Base-by-base conservation (phyloP, 2,113 vertebrate species). In the Setophaga coronata region DNA sequence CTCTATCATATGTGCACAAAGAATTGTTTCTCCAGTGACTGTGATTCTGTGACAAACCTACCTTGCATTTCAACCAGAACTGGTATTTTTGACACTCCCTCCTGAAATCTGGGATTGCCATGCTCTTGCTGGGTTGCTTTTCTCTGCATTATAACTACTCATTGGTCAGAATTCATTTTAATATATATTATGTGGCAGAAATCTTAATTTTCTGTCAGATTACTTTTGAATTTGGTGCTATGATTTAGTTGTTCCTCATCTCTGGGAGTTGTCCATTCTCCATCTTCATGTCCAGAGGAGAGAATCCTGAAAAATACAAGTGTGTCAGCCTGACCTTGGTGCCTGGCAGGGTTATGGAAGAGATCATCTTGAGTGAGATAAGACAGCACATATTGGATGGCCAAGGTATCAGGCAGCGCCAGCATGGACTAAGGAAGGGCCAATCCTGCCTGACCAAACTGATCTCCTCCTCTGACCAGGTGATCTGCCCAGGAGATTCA, bases 401-500 rank as follows among this genome's bases (percentile, higher is more conserved):
- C 26, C 36, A 58, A 65, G 15, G 12, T 8, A 13, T 51, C 43
- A 65, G 33, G 8, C 12, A 17, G 36, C 33, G 34, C 29, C 50
- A 50, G 21, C 18, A 50, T 5, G 12, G 9, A 1, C 4, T 72
- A 3, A 50, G 33, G 31, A 50, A 6, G 13, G 4, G 6, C 21
- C 51, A 18, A 7, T 43, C 36, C 60, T 51, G 6, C 7, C 43
- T 66, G 36, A 10, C 14, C 14, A 57, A 33, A 4, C 7, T 43
- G 33, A 14, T 43, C 33, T 73, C 26, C 21, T 34, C 2, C 6
- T 38, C 4, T 38, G 23, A n/a, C 21, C 12, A 17, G 7, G 4
- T 50, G 18, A 43, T 7, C 33, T 5, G 0, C 14, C 42, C 18
- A 12, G 6, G 3, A 7, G 23, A 43, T 58, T 33, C 0, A 2